These are phyloP conservation scores for Cairina moschata DNA, from an alignment of 2,113 vertebrate species.

Conservation along the genomic window DNA sequence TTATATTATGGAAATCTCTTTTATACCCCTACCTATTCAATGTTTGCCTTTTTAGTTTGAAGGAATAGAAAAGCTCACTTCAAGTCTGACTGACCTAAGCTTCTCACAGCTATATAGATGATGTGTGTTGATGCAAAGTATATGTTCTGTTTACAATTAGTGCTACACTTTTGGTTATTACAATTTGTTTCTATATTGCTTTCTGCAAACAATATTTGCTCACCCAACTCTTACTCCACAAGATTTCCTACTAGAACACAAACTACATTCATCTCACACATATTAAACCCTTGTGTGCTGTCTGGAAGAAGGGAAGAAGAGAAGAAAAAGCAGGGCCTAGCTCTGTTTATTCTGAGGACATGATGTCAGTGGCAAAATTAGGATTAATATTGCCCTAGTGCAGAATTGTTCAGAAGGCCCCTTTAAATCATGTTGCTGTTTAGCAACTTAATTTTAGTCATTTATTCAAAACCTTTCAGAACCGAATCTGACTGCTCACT, in stretches of 20 bases:
- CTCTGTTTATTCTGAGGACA: neutral
- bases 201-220: neutral
- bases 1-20: neutral
- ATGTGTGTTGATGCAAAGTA: neutral
- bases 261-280: neutral
- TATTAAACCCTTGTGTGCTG: neutral
- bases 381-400: neutral
- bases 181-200: neutral
- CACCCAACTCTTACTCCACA: neutral
- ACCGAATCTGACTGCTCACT: neutral
- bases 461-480: neutral
- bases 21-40: rapidly evolving
- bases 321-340: neutral
- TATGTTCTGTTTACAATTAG: neutral
- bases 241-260: neutral
- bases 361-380: neutral
- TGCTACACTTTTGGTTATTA: neutral
- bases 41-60: neutral
- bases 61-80: neutral
- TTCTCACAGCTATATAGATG: neutral
- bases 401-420: neutral
- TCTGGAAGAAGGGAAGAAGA: neutral
- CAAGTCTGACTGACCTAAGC: neutral
- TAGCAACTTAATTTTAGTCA: neutral
- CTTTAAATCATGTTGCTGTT: neutral